Conservation (phyloP, 2,113 vertebrate species). For the Capreolus pygargus region DNA sequence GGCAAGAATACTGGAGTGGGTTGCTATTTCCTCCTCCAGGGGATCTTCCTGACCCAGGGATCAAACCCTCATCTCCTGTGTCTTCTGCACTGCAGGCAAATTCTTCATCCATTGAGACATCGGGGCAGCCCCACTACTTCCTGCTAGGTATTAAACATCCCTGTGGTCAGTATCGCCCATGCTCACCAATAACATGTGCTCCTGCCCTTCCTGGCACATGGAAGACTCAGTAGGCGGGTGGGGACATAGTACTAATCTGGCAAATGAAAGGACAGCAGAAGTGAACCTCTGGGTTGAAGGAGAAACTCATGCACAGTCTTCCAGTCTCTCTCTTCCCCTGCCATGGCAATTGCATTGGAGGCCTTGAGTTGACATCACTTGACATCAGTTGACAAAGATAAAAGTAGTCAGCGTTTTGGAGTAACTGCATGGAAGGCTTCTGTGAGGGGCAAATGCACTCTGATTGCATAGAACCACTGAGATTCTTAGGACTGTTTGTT, state of each 20-base stretch:
- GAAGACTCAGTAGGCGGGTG: not conserved
- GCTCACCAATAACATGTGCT: not conserved
- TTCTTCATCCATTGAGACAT: not conserved
- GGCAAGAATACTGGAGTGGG: not conserved
- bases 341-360: not conserved
- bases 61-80: not conserved
- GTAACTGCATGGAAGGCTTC: not conserved
- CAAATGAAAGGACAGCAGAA: not conserved
- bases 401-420: not conserved
- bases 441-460: not conserved
- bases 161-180: fast-evolving
- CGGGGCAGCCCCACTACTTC: not conserved
- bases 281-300: not conserved
- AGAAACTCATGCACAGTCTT: not conserved
- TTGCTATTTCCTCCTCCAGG: not conserved
- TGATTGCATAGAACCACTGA: not conserved
- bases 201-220: not conserved
- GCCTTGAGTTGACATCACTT: not conserved
- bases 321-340: not conserved
- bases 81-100: not conserved
- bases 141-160: not conserved
- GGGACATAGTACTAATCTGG: not conserved
- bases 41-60: not conserved
- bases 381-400: not conserved
- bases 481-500: not conserved